Percentiles rank a stretch among this genome's conserved stretches.
phyloP scores from a whole-genome alignment of 2,888 invertebrate genomes.

The Sphinx pinastri region DNA sequence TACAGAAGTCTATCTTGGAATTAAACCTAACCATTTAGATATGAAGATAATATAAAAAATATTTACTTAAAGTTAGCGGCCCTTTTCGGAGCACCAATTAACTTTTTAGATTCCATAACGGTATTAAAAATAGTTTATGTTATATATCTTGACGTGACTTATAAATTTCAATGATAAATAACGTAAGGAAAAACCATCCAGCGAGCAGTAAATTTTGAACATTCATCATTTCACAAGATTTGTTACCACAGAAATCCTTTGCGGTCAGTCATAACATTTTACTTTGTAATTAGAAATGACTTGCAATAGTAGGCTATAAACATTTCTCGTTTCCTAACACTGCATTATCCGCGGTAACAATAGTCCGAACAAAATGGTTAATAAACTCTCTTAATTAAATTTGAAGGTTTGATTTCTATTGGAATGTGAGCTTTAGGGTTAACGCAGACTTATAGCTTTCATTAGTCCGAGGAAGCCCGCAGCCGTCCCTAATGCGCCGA shows the following conservation, averaged over 20 bases:
- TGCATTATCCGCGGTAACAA: constrained; percentile 1
- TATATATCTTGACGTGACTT: not conserved
- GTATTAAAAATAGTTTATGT: not conserved
- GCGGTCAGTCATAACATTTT: constrained; percentile 24
- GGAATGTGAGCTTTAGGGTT: constrained; percentile 3
- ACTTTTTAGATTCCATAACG: not conserved
- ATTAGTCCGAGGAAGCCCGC: too few relatives aligned
- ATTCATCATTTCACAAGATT: constrained; percentile 8
- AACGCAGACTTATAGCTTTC: not conserved
- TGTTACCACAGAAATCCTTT: constrained; percentile 20
- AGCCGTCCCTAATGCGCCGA: too few relatives aligned
- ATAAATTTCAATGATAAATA: not conserved
- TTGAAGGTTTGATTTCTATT: constrained; percentile 6
- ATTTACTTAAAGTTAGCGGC: too few relatives aligned
- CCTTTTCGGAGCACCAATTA: too few relatives aligned
- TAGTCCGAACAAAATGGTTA: not conserved
- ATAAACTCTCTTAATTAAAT: constrained; percentile 15
- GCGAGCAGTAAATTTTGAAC: not conserved
- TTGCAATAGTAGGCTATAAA: constrained; percentile 7
- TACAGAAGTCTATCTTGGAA: not conserved
- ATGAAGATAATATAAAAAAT: not conserved
- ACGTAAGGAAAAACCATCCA: not conserved
- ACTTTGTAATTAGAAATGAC: constrained; percentile 25
- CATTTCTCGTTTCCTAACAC: constrained; percentile 15
- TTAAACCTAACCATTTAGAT: not conserved